Evolutionary conservation across 2,888 invertebrate genomes (phyloP).

Genomic region (Siphlonurus alternatus): DNA sequence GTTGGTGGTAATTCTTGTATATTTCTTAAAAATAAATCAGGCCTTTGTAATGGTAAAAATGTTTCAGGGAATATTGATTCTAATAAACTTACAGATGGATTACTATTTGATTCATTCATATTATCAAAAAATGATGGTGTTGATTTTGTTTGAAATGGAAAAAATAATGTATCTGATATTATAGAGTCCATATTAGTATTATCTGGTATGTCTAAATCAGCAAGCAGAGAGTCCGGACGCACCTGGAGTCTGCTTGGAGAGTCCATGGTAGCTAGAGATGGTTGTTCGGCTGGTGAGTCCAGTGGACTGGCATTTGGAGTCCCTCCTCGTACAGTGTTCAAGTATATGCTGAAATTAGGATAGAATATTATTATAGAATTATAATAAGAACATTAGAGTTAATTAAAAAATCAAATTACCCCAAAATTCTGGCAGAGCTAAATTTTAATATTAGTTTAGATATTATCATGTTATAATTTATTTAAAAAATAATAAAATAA

Average conservation of each 20-base stretch:
- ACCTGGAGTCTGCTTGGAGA: constrained; percentile 30
- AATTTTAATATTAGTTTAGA: too few species aligned
- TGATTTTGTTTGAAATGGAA: neutral
- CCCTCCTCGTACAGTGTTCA: constrained; percentile 61
- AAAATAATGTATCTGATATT: neutral
- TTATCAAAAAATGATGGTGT: neutral
- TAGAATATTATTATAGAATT: constrained; percentile 7
- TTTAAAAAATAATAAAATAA: too few species aligned
- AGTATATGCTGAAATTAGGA: constrained; percentile 48
- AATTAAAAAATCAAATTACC: too few species aligned
- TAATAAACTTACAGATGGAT: neutral
- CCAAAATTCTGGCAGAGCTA: too few species aligned
- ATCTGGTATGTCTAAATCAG: neutral
- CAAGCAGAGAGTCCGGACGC: constrained; percentile 21
- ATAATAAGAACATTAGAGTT: neutral
- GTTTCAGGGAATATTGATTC: neutral
- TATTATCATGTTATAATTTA: too few species aligned
- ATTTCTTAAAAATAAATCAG: neutral
- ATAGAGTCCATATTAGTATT: neutral
- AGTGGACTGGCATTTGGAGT: constrained; percentile 68
- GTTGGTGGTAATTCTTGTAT: too few species aligned
- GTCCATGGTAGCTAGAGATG: constrained; percentile 48
- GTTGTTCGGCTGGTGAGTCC: constrained; percentile 60
- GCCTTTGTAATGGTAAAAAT: neutral
- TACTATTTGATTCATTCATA: neutral